Conservation (phyloP, 2,113 vertebrate species). For the Colaptes auratus region DNA sequence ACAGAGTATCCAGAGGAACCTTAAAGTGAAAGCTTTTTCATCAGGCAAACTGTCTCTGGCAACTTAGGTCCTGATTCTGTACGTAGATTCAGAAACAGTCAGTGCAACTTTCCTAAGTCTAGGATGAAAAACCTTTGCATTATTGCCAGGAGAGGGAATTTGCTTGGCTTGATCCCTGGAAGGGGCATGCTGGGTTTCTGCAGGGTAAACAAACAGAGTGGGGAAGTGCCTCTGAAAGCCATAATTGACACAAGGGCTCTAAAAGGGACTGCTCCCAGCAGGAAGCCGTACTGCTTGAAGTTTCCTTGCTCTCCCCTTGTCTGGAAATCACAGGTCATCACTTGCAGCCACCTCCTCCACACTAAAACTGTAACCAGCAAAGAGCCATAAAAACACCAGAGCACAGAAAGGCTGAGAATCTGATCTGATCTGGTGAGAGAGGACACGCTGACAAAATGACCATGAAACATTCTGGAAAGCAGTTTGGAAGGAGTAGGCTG, state of each 20-base stretch:
- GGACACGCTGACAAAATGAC: not conserved
- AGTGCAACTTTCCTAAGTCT: not conserved
- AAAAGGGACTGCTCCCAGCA: slow-evolving; percentile 40
- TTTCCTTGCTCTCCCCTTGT: slow-evolving; percentile 34
- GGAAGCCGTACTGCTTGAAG: slow-evolving; percentile 41
- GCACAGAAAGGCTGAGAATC: slow-evolving; percentile 4
- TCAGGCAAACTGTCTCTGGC: not conserved
- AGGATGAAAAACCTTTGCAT: not conserved
- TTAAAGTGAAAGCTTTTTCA: not conserved
- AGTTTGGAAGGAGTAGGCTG: not conserved
- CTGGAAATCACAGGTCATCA: slow-evolving; percentile 56
- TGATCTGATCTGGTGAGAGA: not conserved
- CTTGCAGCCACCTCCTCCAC: slow-evolving; percentile 28
- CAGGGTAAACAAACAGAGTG: slow-evolving; percentile 61
- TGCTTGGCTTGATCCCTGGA: not conserved
- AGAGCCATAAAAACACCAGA: slow-evolving; percentile 48
- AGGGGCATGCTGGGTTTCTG: not conserved
- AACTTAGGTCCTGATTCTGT: not conserved
- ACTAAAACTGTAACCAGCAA: slow-evolving; percentile 48
- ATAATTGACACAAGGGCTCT: slow-evolving; percentile 65
- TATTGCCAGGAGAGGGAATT: not conserved
- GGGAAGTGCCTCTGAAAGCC: slow-evolving; percentile 10
- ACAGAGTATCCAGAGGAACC: not conserved
- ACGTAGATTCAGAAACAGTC: not conserved
- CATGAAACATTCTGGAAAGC: not conserved